Conservation (phyloP, 2,888 invertebrate genomes). For the Philereme vetulata region DNA sequence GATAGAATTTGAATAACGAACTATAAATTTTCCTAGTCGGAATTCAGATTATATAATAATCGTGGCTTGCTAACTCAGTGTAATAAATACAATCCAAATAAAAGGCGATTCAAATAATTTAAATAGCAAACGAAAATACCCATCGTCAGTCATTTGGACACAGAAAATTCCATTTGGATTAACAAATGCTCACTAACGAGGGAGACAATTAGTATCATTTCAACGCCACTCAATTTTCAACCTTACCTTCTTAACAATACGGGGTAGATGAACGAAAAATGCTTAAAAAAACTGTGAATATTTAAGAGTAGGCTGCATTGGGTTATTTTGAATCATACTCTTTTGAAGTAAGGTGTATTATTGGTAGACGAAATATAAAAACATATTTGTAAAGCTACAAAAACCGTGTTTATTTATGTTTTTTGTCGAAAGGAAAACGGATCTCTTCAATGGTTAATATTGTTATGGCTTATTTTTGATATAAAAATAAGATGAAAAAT, state of each 20-base stretch:
- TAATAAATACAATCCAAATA: too few species aligned
- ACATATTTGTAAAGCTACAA: too few species aligned
- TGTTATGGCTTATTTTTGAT: too few species aligned
- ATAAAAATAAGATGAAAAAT: too few species aligned
- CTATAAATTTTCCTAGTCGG: too few species aligned
- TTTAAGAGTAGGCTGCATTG: neutral
- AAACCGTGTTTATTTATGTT: too few species aligned
- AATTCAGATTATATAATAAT: too few species aligned
- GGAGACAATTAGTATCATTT: conserved; percentile 8
- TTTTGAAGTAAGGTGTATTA: neutral
- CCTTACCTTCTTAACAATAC: neutral
- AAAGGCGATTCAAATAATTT: neutral
- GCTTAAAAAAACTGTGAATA: neutral
- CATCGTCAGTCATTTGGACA: conserved; percentile 6
- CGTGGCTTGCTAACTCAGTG: too few species aligned
- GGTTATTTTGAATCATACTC: neutral
- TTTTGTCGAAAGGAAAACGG: too few species aligned
- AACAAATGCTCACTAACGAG: conserved; percentile 23
- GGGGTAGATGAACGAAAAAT: neutral
- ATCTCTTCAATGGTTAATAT: too few species aligned
- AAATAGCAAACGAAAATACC: conserved; percentile 5
- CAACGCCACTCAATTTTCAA: neutral
- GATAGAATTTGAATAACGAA: too few species aligned
- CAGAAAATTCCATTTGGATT: conserved; percentile 20
- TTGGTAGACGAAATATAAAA: too few species aligned